phyloP scores from a whole-genome alignment of 2,888 invertebrate species.

The Drosophila bunnanda region DNA sequence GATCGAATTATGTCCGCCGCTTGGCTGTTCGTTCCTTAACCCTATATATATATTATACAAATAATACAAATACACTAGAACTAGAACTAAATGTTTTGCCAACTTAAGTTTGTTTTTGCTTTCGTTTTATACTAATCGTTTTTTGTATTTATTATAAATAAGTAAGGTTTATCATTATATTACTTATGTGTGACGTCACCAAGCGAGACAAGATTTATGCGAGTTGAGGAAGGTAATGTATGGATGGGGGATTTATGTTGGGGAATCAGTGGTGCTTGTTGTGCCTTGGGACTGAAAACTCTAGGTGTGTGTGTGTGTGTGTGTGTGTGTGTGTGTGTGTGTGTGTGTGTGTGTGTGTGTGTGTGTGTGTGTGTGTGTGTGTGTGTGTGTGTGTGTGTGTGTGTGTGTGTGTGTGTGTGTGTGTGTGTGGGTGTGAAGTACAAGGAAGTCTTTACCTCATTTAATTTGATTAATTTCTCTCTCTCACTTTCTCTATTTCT shows the following conservation, averaged over 20 bases:
- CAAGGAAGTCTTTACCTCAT: slow-evolving; percentile 41
- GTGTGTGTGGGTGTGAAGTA: slow-evolving; percentile 13
- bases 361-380: slow-evolving; percentile 7
- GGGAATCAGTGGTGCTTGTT: slow-evolving; percentile 30
- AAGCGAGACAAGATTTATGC: slow-evolving; percentile 45
- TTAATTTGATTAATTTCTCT: slow-evolving; percentile 26
- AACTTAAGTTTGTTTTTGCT: slow-evolving; percentile 48
- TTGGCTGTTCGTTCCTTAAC: slow-evolving; percentile 34
- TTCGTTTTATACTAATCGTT: slow-evolving; percentile 55
- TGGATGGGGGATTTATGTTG: not conserved
- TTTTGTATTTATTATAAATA: slow-evolving; percentile 48
- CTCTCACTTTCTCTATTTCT: not conserved
- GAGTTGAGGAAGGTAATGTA: slow-evolving; percentile 33
- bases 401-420: slow-evolving; percentile 1
- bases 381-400: slow-evolving; percentile 2
- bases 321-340: slow-evolving; percentile 12
- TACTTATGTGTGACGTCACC: slow-evolving; percentile 44
- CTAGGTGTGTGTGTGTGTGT: slow-evolving; percentile 4
- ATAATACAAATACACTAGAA: slow-evolving; percentile 80
- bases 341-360: slow-evolving; percentile 1
- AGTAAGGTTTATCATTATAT: slow-evolving; percentile 40
- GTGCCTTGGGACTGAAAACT: slow-evolving; percentile 26
- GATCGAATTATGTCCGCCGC: slow-evolving; percentile 23
- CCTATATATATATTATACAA: slow-evolving; percentile 70
- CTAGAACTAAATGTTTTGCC: slow-evolving; percentile 43